A percentile compares a stretch with the other conserved stretches of the same genome.
Evolutionary conservation across 2,113 vertebrate genomes (phyloP).

Genomic region (Danionella cerebrum): DNA sequence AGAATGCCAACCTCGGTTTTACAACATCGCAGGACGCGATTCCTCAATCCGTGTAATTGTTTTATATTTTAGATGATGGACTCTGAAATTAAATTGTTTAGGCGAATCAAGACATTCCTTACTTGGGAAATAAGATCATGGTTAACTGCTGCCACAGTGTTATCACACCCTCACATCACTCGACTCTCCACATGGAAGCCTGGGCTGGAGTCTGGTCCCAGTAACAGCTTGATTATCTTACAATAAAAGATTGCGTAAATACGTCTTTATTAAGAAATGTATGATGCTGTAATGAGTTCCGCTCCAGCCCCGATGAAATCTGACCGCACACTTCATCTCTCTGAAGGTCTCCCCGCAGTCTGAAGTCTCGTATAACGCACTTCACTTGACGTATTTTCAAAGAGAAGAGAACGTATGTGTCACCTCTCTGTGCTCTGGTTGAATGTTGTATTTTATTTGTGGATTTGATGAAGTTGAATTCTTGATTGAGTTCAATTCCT

Average conservation of each 20-base stretch:
- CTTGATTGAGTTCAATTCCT: conserved; percentile 10
- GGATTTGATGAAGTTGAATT: conserved; percentile 10
- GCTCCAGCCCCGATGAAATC: conserved; percentile 45
- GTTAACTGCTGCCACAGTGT: conserved; percentile 89
- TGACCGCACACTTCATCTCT: conserved; percentile 56
- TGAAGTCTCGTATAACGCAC: conserved; percentile 38
- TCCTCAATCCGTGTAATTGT: conserved; percentile 89
- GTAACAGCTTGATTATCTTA: too few relatives aligned
- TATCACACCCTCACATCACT: conserved; percentile 61
- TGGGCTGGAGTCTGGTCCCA: conserved; percentile 16
- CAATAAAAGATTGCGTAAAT: too few relatives aligned
- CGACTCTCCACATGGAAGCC: conserved; percentile 1
- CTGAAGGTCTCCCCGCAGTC: conserved; percentile 59
- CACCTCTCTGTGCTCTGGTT: conserved; percentile 76
- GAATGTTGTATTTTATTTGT: conserved; percentile 65
- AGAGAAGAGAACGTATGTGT: conserved; percentile 66
- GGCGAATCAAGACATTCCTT: conserved; percentile 97
- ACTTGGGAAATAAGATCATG: conserved; percentile 71
- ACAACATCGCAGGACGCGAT: conserved; percentile 85
- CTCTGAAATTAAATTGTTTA: conserved; percentile 72
- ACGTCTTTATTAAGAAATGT: too few relatives aligned
- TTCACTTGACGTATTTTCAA: conserved; percentile 64
- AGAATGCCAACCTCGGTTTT: conserved; percentile 80
- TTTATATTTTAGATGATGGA: conserved; percentile 86
- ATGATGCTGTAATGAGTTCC: conserved; percentile 73